Conservation (phyloP, 30 jellyfish, hydroid and myxozoan genomes). For the Aurelia aurita region DNA sequence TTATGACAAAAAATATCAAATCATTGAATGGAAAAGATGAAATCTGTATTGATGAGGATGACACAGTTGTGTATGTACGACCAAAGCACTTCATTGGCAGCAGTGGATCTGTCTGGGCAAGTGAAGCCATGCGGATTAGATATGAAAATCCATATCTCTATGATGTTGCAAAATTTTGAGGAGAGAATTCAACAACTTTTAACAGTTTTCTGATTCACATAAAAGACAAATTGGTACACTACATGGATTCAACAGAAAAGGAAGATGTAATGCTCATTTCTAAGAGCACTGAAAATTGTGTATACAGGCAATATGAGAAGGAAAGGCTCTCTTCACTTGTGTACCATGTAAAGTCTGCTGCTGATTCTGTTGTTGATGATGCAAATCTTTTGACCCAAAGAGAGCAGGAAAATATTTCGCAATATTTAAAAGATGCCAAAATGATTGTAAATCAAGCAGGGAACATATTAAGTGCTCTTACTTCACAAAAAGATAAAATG, state of each 20-base stretch:
- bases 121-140: conserved; percentile 43
- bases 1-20: not conserved
- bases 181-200: conserved; percentile 36
- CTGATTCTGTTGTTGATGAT: conserved; percentile 22
- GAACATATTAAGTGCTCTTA: conserved; percentile 23
- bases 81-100: conserved; percentile 45
- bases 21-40: conserved; percentile 27
- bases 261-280: conserved; percentile 20
- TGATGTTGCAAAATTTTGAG: conserved; percentile 15
- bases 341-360: conserved; percentile 21
- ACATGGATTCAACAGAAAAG: conserved; percentile 1
- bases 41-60: conserved; percentile 27
- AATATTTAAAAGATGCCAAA: conserved; percentile 25
- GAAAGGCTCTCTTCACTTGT: conserved; percentile 23
- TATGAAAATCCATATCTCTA: conserved; percentile 34
- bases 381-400: conserved; percentile 30
- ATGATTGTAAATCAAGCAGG: conserved; percentile 15
- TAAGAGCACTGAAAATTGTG: not conserved
- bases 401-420: conserved; percentile 22
- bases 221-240: conserved; percentile 24
- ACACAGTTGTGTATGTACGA: conserved; percentile 26
- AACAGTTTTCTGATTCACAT: conserved; percentile 29
- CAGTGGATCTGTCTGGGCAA: conserved; percentile 54
- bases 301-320: conserved; percentile 2
- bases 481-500: conserved; percentile 10